Evolutionary conservation across 2,888 invertebrate species (phyloP), one percentile per base, ranked within the genome.

Genomic region (Hyppa rectilinea): DNA sequence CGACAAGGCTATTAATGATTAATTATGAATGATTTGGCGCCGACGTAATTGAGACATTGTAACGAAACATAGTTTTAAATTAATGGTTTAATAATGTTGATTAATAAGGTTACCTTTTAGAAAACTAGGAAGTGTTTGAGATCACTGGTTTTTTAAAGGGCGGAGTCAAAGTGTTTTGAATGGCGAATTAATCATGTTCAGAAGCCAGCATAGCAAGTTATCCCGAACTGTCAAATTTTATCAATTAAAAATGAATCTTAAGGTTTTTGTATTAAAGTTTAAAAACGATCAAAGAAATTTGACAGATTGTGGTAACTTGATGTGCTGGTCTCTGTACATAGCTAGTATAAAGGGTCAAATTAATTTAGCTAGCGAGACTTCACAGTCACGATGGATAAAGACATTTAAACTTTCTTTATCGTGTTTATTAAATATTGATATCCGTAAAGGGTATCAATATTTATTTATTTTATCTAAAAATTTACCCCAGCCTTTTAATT

Each of bases 91-190:
- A 52, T 71, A 3, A 20, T 20, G 12, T 71, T 59, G 45, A 9
- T 40, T 26, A 71, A 34, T 40, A 49, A 9, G 26, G 7, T 14
- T 31, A 12, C n/a, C 38, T 31, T 73, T 73, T 45, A 26, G 34
- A 23, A 73, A 63, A 74, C 38, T 53, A 34, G n/a, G 38, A 71
- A 64, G 74, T 53, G n/a, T 63, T 58, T 71, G 70, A 71, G 60
- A 71, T 71, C 64, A 71, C 74, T 74, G 23, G 20, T 40, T 23
- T 40, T 4, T 40, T 65, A 36, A 74, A 40, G 53, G 20, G 14
- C 29, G 1, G 53, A 74, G 12, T 12, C 12, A 26, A 12, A 36
- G 23, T 40, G 0, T n/a, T 23, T 38, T 45, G 38, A n/a, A n/a
- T n/a, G n/a, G n/a, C n/a, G n/a, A n/a, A n/a, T n/a, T n/a, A n/a